Percentiles rank a stretch among this genome's conserved stretches.
Conservation (phyloP, 2,797 vertebrate genomes). For the Tympanoctomys barrerae region DNA sequence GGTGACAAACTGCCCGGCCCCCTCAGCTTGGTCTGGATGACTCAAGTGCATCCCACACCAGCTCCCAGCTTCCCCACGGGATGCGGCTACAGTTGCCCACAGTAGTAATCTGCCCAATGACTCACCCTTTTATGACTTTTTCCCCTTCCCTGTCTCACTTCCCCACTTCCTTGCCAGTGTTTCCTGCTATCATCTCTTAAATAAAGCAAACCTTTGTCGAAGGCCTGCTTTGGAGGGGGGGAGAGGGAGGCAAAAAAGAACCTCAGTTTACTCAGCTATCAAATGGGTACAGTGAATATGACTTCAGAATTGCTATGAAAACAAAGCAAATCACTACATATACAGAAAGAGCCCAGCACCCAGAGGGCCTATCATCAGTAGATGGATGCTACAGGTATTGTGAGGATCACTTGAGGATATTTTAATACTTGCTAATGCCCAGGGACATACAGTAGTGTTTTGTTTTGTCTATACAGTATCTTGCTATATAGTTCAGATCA, state of each 20-base stretch:
- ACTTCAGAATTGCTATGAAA: background rate
- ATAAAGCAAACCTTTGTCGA: background rate
- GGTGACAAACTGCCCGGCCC: background rate
- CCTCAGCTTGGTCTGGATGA: accelerated
- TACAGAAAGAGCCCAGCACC: accelerated
- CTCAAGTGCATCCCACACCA: accelerated
- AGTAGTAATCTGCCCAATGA: too few species aligned
- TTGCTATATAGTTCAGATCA: background rate
- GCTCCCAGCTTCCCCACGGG: background rate
- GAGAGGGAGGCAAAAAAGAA: background rate
- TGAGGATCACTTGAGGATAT: background rate
- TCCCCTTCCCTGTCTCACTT: background rate
- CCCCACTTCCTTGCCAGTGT: background rate
- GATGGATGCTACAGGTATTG: background rate
- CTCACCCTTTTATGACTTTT: background rate
- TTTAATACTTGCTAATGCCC: background rate
- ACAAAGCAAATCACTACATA: accelerated
- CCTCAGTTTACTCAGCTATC: background rate
- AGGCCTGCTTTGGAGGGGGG: background rate
- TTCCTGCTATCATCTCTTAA: background rate
- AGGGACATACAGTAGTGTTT: background rate
- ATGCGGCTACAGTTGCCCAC: accelerated
- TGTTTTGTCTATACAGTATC: background rate
- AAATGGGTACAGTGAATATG: background rate
- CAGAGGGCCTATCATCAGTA: background rate